Evolutionary conservation across 2,888 invertebrate genomes (phyloP).

Genomic region (Malachius bipustulatus): DNA sequence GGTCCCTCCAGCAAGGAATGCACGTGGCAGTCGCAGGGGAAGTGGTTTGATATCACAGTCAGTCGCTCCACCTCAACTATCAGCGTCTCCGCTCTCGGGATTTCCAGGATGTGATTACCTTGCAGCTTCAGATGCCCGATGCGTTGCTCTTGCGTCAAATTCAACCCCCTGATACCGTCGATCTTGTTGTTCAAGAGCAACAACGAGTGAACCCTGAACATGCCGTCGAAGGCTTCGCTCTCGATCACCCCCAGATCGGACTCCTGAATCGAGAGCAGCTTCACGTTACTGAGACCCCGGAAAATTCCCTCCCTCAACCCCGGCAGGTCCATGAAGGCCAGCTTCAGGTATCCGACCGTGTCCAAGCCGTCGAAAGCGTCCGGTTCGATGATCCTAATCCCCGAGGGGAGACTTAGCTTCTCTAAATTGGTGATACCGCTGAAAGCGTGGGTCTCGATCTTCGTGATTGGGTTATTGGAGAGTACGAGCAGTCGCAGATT

Average conservation of each 20-base stretch:
- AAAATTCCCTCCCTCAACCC: conserved; percentile 57
- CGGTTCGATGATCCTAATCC: conserved; percentile 61
- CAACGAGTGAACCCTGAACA: conserved; percentile 57
- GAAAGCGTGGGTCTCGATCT: conserved; percentile 72
- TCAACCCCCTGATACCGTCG: conserved; percentile 65
- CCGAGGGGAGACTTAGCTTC: conserved; percentile 71
- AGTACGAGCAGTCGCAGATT: conserved; percentile 71
- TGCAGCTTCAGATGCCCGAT: conserved; percentile 61
- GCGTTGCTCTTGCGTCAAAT: conserved; percentile 56
- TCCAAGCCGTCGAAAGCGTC: conserved; percentile 74
- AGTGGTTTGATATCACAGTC: conserved; percentile 65
- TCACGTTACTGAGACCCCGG: conserved; percentile 62
- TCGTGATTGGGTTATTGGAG: conserved; percentile 72
- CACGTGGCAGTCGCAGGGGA: conserved; percentile 78
- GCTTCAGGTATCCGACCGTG: conserved; percentile 66
- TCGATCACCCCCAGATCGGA: conserved; percentile 68
- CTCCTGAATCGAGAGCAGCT: conserved; percentile 65
- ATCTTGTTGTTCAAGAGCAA: conserved; percentile 78
- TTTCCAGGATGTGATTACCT: conserved; percentile 73
- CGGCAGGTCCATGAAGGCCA: conserved; percentile 74
- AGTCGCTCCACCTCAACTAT: conserved; percentile 60
- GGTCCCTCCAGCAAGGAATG: conserved; percentile 66
- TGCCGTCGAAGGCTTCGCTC: conserved; percentile 63
- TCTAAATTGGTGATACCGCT: conserved; percentile 73
- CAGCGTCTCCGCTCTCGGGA: conserved; percentile 55